Evolutionary conservation across 2,113 vertebrate genomes (phyloP), one percentile per base, ranked within the genome.

Genomic region (Abramis brama): DNA sequence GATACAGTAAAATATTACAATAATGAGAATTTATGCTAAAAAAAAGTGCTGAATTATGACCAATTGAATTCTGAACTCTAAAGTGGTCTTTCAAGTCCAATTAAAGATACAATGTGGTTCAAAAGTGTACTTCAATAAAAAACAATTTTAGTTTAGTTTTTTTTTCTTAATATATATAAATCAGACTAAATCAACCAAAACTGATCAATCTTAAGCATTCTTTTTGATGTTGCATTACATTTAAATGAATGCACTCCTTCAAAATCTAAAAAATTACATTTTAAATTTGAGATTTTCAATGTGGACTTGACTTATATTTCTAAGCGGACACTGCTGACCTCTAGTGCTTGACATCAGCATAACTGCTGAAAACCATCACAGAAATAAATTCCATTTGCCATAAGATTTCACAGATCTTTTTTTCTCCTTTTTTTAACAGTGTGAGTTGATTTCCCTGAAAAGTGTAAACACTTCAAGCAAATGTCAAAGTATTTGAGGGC

Each of bases 281-380:
- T 71, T 21, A 10, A 71, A 71, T 71, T 10, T 36, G 0, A 71
- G 3, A 36, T 70, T 36, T 70, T 36, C 6, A 8, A 23, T 39
- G 19, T 71, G 33, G 7, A 5, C 59, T 10, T 25, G 59, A 70
- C n/a, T 33, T 1, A 1, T 76, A 76, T 47, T 64, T 68, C 47
- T 23, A 77, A 73, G 17, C 55, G 27, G 23, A 52, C 62, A 50
- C 83, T 78, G 62, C 23, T 52, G 83, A 64, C 83, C 59, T 77
- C 83, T 85, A 36, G 83, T 78, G 83, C 55, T 77, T 19, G 33
- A 21, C 23, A 21, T 43, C 43, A 10, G 10, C n/a, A 55, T 47
- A 52, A 50, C 21, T 66, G 6, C 23, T 43, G 43, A 10, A 43
- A 2, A 43, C 43, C 43, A 43, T 43, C 7, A 9, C 8, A 43